Base-by-base conservation (phyloP, 2,888 invertebrate genomes). In the Ganaspis brasiliensis region DNA sequence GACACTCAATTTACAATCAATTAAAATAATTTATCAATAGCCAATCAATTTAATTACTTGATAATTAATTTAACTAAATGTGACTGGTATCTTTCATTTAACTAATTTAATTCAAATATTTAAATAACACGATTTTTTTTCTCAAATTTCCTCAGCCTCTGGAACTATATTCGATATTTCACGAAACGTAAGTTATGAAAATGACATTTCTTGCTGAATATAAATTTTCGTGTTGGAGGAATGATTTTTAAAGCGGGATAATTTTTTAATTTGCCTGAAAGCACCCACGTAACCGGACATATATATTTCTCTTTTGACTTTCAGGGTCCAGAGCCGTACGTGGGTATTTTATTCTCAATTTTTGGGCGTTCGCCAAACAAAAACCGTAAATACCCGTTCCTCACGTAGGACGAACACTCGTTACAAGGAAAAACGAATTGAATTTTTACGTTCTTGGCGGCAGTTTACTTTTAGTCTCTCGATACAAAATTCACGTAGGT, bases 341-440 rank as follows among this genome's bases (percentile, higher is more conserved):
- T 80, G 77, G 82, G 80, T 79, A 80, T 78, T 79, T 79, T 61
- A 55, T 72, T 49, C 76, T 73, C 73, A 78, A 74, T 76, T 82
- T 81, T 85, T 86, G 86, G 87, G 80, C 82, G 79, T 75, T 80
- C 72, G 83, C 86, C 87, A 87, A 80, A 82, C 80, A 80, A 80
- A 82, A 82, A 73, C 74, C 80, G 79, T 82, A 82, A 80, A 82
- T 82, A 82, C 77, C 79, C 71, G 78, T 61, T 73, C 24, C 24
- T 67, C 73, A 78, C 82, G 82, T 82, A 80, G 80, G 82, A 77
- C 78, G 77, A 78, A 79, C 80, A 72, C 67, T 77, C 72, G 82
- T 80, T 80, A 82, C 80, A 84, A 73, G 78, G 86, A 86, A 87
- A 87, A 87, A 82, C 87, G 85, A 86, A 84, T 86, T 85, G 80